Base-by-base conservation (phyloP, 2,797 vertebrate species). In the Lates japonicus region DNA sequence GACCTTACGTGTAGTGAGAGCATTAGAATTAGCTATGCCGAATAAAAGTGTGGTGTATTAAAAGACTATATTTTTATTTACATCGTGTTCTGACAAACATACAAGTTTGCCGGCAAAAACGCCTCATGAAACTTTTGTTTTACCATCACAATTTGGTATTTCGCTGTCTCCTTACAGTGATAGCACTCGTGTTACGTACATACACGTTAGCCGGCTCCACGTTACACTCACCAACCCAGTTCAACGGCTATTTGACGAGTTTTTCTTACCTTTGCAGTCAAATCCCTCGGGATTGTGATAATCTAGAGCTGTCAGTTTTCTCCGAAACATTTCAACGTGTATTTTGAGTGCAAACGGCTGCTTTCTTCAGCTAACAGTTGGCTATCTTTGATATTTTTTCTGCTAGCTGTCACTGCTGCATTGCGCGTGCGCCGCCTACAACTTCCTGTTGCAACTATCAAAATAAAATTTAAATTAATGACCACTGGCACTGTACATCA, bases 201-300 rank as follows among this genome's bases (percentile, higher is more conserved):
- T 5, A 31, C 70, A 73, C 59, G 74, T 85, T 74, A 83, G 55
- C 82, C 68, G 39, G 66, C 39, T 82, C 73, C 44, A 75, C 58
- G 42, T 74, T 68, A 16, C 57, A 33, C 62, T 44, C 10, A 16
- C 6, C 0, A 3, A 13, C 11, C 17, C 51, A 0, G 8, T 22
- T 19, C 3, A 41, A 2, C 2, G 13, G 1, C 37, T 10, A 1
- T 33, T 17, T 0, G 13, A 2, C 0, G 2, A 14, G 8, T 14
- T 49, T 29, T 35, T 48, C 93, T 94, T 90, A 98, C 97, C 98
- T 96, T 94, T 96, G 88, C 96, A 96, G 88, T 98, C 97, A 88
- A 99, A 99, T 12, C 94, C 95, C 3, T 85, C 41, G 0, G 98
- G 97, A 66, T 99, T 98, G 88, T 99, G 98, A 76, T 99, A 99